Conservation (phyloP, 2,113 vertebrate genomes). For the Gadus chalcogrammus region DNA sequence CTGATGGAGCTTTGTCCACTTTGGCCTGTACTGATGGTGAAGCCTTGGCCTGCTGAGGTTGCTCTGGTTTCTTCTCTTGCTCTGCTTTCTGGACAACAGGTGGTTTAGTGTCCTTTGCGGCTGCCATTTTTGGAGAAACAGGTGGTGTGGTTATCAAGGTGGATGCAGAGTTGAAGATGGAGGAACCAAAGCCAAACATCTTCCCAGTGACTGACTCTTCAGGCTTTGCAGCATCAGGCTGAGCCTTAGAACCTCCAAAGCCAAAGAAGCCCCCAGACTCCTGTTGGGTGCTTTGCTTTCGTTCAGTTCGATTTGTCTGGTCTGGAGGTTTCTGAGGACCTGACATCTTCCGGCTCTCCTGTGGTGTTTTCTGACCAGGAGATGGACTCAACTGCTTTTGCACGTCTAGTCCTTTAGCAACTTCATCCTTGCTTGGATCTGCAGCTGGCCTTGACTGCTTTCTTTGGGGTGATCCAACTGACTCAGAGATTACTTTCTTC, state of each 20-base stretch:
- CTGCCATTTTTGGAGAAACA: slow-evolving; percentile 57
- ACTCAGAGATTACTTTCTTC: slow-evolving; percentile 36
- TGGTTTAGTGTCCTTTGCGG: slow-evolving; percentile 36
- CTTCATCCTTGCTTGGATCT: slow-evolving; percentile 64
- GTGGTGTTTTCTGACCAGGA: no score
- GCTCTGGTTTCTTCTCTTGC: slow-evolving; percentile 57
- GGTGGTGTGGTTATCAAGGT: slow-evolving; percentile 60
- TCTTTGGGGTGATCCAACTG: slow-evolving; percentile 20
- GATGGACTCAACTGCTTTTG: no score
- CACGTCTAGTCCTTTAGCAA: no score
- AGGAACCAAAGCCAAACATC: slow-evolving; percentile 68
- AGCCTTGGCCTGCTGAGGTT: slow-evolving; percentile 49
- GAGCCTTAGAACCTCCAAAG: slow-evolving; percentile 61
- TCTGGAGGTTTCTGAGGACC: no score
- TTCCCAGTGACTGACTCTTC: slow-evolving; percentile 69
- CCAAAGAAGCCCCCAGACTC: slow-evolving; percentile 66
- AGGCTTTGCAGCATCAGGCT: slow-evolving; percentile 61
- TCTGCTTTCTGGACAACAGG: slow-evolving; percentile 45
- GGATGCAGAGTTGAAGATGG: slow-evolving; percentile 72
- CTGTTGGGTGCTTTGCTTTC: no score
- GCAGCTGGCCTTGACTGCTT: slow-evolving; percentile 15
- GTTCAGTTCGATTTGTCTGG: no score
- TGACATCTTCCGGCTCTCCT: no score
- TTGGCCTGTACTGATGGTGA: slow-evolving; percentile 41
- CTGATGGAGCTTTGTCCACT: slow-evolving; percentile 30